Conservation (phyloP, 2,113 vertebrate species). For the Lepisosteus oculatus region DNA sequence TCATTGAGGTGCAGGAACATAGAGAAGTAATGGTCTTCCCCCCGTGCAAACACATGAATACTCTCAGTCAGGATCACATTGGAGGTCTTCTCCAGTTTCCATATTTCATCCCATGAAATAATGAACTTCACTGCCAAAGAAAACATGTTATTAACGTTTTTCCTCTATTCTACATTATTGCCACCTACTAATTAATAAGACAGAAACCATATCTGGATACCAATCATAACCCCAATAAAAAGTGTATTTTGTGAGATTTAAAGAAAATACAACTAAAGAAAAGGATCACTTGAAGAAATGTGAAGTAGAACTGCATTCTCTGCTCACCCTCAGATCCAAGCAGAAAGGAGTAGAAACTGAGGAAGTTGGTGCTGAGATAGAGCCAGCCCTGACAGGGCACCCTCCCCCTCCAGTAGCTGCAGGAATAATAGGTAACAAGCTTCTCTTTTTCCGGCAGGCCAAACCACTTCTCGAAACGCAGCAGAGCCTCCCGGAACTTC, state of each 20-base stretch:
- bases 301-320: conserved; percentile 19
- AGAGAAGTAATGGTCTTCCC: conserved; percentile 92
- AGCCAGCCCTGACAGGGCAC: conserved; percentile 97
- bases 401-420: conserved; percentile 96
- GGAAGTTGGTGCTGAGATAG: conserved; percentile 96
- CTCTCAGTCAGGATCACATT: conserved; percentile 91
- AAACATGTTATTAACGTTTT: not conserved
- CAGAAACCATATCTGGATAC: not conserved
- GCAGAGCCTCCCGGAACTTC: conserved; percentile 87
- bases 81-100: conserved; percentile 87
- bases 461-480: conserved; percentile 94
- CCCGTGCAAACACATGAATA: conserved; percentile 81
- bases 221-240: not conserved
- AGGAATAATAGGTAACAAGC: conserved; percentile 95
- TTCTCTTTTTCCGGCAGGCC: conserved; percentile 86
- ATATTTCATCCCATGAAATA: conserved; percentile 92
- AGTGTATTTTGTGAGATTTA: conserved; percentile 3
- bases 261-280: conserved; percentile 7
- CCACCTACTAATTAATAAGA: not conserved
- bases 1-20: conserved; percentile 95
- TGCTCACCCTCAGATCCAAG: conserved; percentile 86
- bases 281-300: not conserved
- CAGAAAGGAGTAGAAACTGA: conserved; percentile 95
- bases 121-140: conserved; percentile 80
- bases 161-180: not conserved